Evolutionary conservation across 2,113 vertebrate species (phyloP).

Genomic region (Alectura lathami): DNA sequence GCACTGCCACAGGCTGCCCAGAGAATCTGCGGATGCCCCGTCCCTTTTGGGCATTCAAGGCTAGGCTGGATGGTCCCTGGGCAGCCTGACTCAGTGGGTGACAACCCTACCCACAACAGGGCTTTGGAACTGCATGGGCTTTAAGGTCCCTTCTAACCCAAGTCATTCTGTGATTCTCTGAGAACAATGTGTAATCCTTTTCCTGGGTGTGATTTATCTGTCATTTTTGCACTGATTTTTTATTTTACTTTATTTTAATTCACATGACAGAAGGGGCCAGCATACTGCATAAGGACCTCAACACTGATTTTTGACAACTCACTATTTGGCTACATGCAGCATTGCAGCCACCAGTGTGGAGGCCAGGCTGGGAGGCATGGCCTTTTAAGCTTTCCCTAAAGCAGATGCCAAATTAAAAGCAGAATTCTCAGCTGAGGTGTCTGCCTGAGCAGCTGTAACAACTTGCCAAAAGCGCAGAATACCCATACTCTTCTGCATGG

Average conservation of each 20-base stretch:
- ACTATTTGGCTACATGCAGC: too few species aligned
- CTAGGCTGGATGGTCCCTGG: background rate
- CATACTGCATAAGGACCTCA: fast-evolving
- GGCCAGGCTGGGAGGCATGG: background rate
- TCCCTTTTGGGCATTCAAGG: background rate
- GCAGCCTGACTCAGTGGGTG: background rate
- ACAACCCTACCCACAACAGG: background rate
- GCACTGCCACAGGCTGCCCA: too few species aligned
- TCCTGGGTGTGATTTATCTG: background rate
- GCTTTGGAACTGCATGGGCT: background rate
- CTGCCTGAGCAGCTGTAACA: background rate
- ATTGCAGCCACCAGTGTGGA: background rate
- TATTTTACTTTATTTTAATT: background rate
- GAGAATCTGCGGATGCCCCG: too few species aligned
- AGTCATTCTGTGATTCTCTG: background rate
- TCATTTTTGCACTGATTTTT: background rate
- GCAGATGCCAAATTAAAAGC: background rate
- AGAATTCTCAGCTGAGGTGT: background rate
- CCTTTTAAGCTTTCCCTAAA: background rate
- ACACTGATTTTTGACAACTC: background rate
- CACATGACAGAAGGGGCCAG: too few species aligned
- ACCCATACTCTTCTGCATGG: background rate
- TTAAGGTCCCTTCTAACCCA: background rate
- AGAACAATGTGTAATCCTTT: background rate
- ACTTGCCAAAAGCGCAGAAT: background rate